phyloP scores from a whole-genome alignment of 2,113 vertebrate genomes.

The Pseudopipra pipra region DNA sequence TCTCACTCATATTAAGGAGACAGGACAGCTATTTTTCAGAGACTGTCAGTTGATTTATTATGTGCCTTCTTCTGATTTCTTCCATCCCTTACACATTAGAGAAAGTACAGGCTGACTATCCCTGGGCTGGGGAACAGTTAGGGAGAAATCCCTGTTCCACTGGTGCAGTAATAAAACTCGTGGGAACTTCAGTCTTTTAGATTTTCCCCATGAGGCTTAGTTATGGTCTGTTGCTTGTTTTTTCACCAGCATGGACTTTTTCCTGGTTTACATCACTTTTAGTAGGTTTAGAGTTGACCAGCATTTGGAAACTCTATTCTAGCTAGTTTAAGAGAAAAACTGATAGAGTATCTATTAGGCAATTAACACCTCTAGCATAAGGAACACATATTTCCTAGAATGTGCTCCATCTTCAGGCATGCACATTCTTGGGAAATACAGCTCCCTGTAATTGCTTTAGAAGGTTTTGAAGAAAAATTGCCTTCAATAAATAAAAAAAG shows the following conservation, averaged over 20 bases:
- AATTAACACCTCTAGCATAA: neutral
- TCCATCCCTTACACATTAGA: conserved; percentile 32
- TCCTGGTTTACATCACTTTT: neutral
- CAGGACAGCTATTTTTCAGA: conserved; percentile 49
- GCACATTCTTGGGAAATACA: neutral
- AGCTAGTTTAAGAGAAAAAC: neutral
- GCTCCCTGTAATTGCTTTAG: neutral
- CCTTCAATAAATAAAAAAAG: neutral
- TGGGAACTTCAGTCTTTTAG: neutral
- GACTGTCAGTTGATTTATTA: conserved; percentile 54
- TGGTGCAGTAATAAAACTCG: neutral
- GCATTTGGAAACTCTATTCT: neutral
- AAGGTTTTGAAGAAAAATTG: neutral
- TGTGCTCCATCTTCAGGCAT: neutral
- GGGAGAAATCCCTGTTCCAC: neutral
- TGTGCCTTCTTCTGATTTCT: conserved; percentile 41
- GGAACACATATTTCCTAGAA: neutral
- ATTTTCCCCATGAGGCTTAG: neutral
- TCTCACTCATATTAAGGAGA: conserved; percentile 54
- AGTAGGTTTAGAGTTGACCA: neutral
- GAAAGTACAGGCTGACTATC: neutral
- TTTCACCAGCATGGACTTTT: neutral
- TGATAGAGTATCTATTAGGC: neutral
- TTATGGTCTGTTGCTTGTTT: neutral
- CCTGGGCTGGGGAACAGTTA: neutral